Evolutionary conservation across 2,888 invertebrate species (phyloP).

Genomic region (Caenorhabditis japonica): DNA sequence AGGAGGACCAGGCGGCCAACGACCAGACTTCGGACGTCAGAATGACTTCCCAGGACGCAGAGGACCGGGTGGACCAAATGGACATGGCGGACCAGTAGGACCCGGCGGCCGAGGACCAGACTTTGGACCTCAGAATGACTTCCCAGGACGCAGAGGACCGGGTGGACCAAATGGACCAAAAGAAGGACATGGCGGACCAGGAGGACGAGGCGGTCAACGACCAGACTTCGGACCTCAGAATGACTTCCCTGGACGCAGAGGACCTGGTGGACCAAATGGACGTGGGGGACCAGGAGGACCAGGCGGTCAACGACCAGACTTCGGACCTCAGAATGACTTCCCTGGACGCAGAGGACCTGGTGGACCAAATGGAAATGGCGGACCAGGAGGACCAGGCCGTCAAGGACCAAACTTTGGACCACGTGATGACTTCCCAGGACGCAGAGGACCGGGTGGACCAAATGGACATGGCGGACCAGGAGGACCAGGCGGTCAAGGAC

Average conservation of each 20-base stretch:
- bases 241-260: constrained; percentile 8
- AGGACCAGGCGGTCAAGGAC: constrained; percentile 7
- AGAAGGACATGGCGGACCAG: too few relatives aligned
- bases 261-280: constrained; percentile 7
- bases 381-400: not conserved
- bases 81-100: too few relatives aligned
- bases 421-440: not conserved
- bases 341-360: constrained; percentile 10
- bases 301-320: constrained; percentile 7
- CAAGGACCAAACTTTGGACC: too few relatives aligned
- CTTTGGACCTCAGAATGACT: too few relatives aligned
- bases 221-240: constrained; percentile 1
- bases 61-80: not conserved
- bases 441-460: constrained; percentile 3
- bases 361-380: constrained; percentile 10
- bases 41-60: constrained; percentile 6
- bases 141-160: too few relatives aligned
- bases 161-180: too few relatives aligned
- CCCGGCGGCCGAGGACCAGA: not conserved
- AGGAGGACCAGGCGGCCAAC: not conserved
- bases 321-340: too few relatives aligned
- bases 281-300: constrained; percentile 10
- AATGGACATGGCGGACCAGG: constrained; percentile 6
- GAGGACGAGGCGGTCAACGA: not conserved
- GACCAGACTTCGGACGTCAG: constrained; percentile 2